Evolutionary conservation across 2,888 invertebrate species (phyloP).

Genomic region (Conchocele bisecta): DNA sequence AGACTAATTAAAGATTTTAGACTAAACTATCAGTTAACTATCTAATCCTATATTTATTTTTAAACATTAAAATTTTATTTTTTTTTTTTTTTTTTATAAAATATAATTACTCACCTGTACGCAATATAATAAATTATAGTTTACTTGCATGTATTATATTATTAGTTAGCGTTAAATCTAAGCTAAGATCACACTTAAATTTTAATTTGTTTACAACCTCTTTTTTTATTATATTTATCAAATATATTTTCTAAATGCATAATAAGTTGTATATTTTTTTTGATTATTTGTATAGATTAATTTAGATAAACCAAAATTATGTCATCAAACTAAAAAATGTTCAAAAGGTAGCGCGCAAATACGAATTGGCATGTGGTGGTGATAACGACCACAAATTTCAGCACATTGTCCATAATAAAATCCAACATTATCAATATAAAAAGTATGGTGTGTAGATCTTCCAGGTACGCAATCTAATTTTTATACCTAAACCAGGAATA

Average conservation of each 20-base stretch:
- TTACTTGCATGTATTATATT: not conserved
- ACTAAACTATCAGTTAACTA: not conserved
- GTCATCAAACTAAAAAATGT: not conserved
- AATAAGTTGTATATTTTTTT: not conserved
- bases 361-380: not conserved
- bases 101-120: not conserved
- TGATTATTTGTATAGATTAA: not conserved
- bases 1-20: not conserved
- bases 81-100: not conserved
- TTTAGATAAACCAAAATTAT: not conserved
- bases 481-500: not conserved
- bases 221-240: too few relatives aligned
- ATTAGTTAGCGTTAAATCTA: not conserved
- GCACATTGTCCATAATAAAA: not conserved
- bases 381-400: not conserved
- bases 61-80: not conserved
- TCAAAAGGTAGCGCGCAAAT: not conserved
- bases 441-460: not conserved
- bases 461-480: not conserved
- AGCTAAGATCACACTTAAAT: not conserved
- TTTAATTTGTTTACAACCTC: not conserved
- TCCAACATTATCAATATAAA: not conserved
- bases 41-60: not conserved
- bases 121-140: not conserved
- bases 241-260: not conserved